These are phyloP conservation scores for Apamea monoglypha DNA, from an alignment of 2,888 invertebrate genomes.

Conservation along the genomic window DNA sequence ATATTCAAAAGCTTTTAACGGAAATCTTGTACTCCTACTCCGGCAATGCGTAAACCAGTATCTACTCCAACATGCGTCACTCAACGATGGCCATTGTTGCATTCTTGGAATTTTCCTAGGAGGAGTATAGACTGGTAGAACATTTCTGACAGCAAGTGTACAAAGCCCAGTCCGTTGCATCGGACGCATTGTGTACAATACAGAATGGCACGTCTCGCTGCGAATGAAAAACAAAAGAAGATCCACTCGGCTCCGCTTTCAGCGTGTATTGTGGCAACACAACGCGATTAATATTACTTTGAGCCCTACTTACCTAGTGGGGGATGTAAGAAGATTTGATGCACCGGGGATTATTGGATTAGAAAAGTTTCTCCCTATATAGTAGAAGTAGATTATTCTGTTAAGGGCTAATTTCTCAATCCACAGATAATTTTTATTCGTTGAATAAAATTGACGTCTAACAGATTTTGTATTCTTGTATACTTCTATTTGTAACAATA, in stretches of 20 bases:
- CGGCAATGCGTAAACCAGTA: background rate
- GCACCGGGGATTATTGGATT: background rate
- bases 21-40: background rate
- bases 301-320: constrained; percentile 34
- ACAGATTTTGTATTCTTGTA: too few species aligned
- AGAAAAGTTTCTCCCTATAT: background rate
- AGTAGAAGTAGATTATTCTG: background rate
- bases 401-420: too few species aligned
- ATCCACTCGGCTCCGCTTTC: constrained; percentile 54
- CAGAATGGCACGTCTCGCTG: constrained; percentile 55
- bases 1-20: constrained; percentile 15
- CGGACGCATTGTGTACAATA: constrained; percentile 69
- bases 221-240: constrained; percentile 70
- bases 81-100: background rate
- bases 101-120: constrained; percentile 8
- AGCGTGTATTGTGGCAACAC: constrained; percentile 49
- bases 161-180: constrained; percentile 61
- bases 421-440: too few species aligned
- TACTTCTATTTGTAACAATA: too few species aligned
- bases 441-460: too few species aligned
- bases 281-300: constrained; percentile 59
- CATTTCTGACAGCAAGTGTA: constrained; percentile 60
- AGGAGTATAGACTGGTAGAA: constrained; percentile 31
- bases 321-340: constrained; percentile 15
- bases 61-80: background rate